Evolutionary conservation across 2,888 invertebrate genomes (phyloP).

Genomic region (Cosmia pyralina): DNA sequence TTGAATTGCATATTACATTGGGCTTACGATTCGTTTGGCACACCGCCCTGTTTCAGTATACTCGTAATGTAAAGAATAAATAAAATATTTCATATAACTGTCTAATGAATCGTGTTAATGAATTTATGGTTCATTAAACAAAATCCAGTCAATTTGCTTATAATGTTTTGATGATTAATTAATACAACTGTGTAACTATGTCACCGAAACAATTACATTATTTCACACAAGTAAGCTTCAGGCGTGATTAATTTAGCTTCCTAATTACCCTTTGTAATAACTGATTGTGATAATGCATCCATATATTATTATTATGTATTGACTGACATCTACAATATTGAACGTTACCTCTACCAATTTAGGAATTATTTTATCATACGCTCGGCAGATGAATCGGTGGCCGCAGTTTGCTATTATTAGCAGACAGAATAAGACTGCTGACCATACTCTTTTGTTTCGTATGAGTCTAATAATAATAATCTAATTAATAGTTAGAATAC

Average conservation of each 20-base stretch:
- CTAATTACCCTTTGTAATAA: background rate
- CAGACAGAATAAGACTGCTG: background rate
- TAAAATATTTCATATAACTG: background rate
- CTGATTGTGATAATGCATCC: background rate
- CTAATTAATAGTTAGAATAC: no score
- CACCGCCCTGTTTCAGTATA: background rate
- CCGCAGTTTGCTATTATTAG: background rate
- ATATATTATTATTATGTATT: background rate
- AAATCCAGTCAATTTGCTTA: background rate
- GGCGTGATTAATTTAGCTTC: constrained; percentile 1
- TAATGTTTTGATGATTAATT: background rate
- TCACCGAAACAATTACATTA: background rate
- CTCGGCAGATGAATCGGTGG: background rate
- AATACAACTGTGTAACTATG: no score
- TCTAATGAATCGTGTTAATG: background rate
- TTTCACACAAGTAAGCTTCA: background rate
- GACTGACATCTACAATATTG: background rate
- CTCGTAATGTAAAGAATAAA: background rate
- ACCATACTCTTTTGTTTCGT: no score
- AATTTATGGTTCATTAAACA: background rate
- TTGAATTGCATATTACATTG: background rate
- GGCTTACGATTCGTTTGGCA: background rate
- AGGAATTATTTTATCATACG: background rate
- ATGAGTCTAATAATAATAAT: background rate
- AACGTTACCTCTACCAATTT: background rate